Evolutionary conservation across 2,113 vertebrate species (phyloP), one percentile per base, ranked within the genome.

Genomic region (Melanostigma gelatinosum): DNA sequence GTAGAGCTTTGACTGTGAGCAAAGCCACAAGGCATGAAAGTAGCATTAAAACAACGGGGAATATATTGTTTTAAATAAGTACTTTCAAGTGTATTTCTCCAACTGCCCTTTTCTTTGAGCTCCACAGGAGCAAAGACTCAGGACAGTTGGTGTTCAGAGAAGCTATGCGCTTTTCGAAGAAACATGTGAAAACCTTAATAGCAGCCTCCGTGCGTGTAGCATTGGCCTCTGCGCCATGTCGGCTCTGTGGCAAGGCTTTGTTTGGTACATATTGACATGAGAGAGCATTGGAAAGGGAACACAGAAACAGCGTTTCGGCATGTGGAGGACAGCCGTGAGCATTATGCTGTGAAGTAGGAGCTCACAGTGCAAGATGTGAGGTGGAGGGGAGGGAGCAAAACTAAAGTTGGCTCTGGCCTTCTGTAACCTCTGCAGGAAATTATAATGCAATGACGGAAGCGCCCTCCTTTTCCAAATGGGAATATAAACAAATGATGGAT

Each of bases 401-500:
- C 8, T 68, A 32, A 63, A 87, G 70, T 86, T 86, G 74, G 72
- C 58, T 62, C 24, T 75, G 71, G 89, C 81, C 85, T 88, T 72
- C 63, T 70, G 65, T 67, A 84, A 81, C 88, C 82, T 88, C 54
- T 76, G 58, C 66, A 67, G 85, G 72, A 88, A 89, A 92, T 89
- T 79, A 83, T 86, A 88, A 88, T 73, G 79, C 88, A 85, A 67
- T 88, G 90, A 91, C 78, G 68, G 80, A 78, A 85, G 42, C 5
- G 27, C 58, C 87, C 78, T 70, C 75, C 57, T 85, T 85, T 78
- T 69, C 73, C 78, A 88, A 93, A 92, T 84, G 89, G 91, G 84
- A 89, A 90, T 89, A 87, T 88, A 90, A 94, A 93, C 89, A 92
- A 92, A 92, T 94, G 92, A 94, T 93, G 92, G 90, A 94, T 93